These are phyloP conservation scores for Drosophila neotestacea DNA, from an alignment of 2,888 invertebrate species.

Conservation along the genomic window DNA sequence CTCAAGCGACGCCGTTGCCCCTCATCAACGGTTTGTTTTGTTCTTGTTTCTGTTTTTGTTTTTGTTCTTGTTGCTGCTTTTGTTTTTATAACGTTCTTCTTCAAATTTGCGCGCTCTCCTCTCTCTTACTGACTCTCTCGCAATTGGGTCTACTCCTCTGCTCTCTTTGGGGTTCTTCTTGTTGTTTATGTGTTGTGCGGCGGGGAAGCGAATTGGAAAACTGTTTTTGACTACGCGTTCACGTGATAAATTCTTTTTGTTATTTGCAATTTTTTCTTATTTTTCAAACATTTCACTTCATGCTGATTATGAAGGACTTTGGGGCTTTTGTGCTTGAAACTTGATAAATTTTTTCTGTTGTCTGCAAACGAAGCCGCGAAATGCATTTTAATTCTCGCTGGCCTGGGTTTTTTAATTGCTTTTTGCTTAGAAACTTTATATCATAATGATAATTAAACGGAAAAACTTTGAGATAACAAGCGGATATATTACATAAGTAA, in stretches of 20 bases:
- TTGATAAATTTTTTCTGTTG: slow-evolving; percentile 47
- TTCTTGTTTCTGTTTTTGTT: slow-evolving; percentile 2
- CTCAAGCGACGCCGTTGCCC: slow-evolving; percentile 15
- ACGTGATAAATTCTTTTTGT: slow-evolving; percentile 65
- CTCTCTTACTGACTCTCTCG: slow-evolving; percentile 12
- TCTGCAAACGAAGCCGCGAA: slow-evolving; percentile 33
- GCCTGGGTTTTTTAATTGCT: slow-evolving; percentile 17
- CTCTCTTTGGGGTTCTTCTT: slow-evolving; percentile 7
- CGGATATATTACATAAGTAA: neutral
- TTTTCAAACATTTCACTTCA: slow-evolving; percentile 13
- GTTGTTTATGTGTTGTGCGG: slow-evolving; percentile 29
- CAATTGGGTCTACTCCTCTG: slow-evolving; percentile 10
- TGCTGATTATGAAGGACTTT: slow-evolving; percentile 45
- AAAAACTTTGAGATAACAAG: neutral
- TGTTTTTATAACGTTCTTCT: slow-evolving; percentile 77
- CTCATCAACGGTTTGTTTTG: slow-evolving; percentile 24
- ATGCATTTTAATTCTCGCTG: slow-evolving; percentile 27
- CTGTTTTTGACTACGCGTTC: slow-evolving; percentile 55
- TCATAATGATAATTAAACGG: slow-evolving; percentile 1
- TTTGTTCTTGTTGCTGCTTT: slow-evolving; percentile 64
- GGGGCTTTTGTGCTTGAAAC: slow-evolving; percentile 41
- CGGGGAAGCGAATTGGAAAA: slow-evolving; percentile 36
- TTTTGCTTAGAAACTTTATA: slow-evolving; percentile 2
- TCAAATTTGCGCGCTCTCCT: slow-evolving; percentile 23
- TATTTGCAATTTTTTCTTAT: slow-evolving; percentile 26